Base-by-base conservation (phyloP, 2,888 invertebrate species). In the Anarsia innoxiella region DNA sequence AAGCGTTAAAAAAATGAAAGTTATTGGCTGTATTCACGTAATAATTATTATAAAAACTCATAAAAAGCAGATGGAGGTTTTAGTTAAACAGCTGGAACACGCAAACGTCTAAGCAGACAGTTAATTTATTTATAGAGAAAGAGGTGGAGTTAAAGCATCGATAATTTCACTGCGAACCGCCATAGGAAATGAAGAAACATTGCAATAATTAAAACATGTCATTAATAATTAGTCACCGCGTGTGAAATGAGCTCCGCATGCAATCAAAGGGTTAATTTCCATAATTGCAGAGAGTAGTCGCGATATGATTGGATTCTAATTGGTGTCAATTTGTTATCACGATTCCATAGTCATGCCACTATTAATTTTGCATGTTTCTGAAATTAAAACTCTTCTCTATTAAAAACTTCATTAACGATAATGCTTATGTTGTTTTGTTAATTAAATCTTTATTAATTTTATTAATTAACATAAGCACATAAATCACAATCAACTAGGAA, bases 211-310 rank as follows among this genome's bases (percentile, higher is more conserved):
- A 31, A 56, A 64, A 59, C 46, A 41, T 47, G 50, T 58, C 58
- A 63, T 66, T 56, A 58, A 58, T 59, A 53, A 61, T 43, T 40
- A 38, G 33, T 25, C 19, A 29, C 12, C 39, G 44, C 48, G 51
- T 59, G 51, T 57, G 55, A 64, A 65, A 66, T 66, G 62, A 54
- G 60, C 59, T 59, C 53, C 51, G 59, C 49, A 36, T 49, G 54
- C 57, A 70, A 74, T 71, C 66, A 66, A 57, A 65, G 53, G 61
- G 59, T 58, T 66, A 59, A 76, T 75, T 70, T 72, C 53, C 71
- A 72, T 76, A 65, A 74, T 70, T 59, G 64, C 51, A 41, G 57
- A 45, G 53, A 59, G 53, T 57, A 56, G 46, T 45, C 50, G 52
- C 48, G 41, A 48, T 54, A 46, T 68, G 69, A 73, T 75, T 70